Base-by-base conservation (phyloP, 1,140 invertebrate species). In the Orchesella cincta region DNA sequence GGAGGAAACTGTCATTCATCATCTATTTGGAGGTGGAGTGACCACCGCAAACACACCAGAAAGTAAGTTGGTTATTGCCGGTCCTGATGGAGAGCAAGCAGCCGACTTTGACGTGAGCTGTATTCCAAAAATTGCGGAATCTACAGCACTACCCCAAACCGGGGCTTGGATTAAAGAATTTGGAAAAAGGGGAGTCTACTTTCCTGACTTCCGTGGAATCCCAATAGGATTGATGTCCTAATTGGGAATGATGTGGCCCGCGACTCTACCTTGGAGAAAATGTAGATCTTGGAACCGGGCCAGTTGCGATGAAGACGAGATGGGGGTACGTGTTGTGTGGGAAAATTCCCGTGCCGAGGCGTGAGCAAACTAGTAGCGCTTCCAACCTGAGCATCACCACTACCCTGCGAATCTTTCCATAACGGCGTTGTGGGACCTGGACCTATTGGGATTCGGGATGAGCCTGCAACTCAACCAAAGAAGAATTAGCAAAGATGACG, bases 281-380 rank as follows among this genome's bases (percentile, higher is more conserved):
- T 0, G 5, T n/a, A 20, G 52, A 74, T 20, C 8, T 74, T 0
- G 20, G 31, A 20, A 23, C 64, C 77, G 81, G 83, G 2, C 62
- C 79, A 3, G 77, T 73, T 0, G 83, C 83, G 0, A 76, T 84
- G 0, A 82, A 85, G 72, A 83, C 83, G 14, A 35, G 14, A 16
- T 72, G 85, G 0, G 83, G 84, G 18, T 85, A 83, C 83, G 82
- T 81, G 0, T 0, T 85, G 0, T 80, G 83, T 57, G 83, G 84
- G 16, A 81, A 82, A 52, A 29, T 34, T 0, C 71, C 54, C 39
- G 26, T n/a, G 3, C 28, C 31, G n/a, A n/a, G n/a, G n/a, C n/a
- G n/a, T n/a, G 54, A 5, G 12, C 54, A 8, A 46, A 46, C 8
- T 12, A 26, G 54, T 5, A 57, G 3, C 14, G 26, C 54, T 23